phyloP scores from a whole-genome alignment of 2,797 vertebrate genomes.

The Holocentrus rufus region DNA sequence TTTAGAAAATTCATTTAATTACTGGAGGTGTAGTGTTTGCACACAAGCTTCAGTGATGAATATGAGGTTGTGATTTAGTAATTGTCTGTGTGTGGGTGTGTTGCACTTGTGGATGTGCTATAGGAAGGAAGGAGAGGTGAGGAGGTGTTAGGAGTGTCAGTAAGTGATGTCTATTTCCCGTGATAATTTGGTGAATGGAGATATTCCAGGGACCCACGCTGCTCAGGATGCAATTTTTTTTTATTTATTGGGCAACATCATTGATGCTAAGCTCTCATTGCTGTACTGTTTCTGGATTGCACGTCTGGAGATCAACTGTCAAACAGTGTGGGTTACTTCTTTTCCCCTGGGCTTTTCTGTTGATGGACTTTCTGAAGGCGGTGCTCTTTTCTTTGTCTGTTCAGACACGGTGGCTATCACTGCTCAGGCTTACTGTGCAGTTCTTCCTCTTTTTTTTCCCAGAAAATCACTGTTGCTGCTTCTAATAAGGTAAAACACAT shows the following conservation, averaged over 20 bases:
- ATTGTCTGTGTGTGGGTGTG: neutral
- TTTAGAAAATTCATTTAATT: neutral
- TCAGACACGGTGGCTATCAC: no score
- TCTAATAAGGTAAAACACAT: neutral
- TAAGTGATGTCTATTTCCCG: neutral
- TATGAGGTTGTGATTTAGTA: neutral
- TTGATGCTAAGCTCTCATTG: no score
- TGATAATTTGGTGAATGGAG: constrained; percentile 12
- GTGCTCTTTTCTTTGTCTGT: neutral
- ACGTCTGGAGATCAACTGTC: neutral
- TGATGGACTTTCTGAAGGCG: neutral
- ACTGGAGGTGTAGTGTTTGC: constrained; percentile 38
- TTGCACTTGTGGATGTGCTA: constrained; percentile 1
- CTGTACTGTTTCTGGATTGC: no score
- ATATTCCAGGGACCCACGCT: neutral
- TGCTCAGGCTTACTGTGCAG: neutral
- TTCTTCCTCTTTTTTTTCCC: neutral
- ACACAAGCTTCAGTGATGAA: constrained; percentile 35
- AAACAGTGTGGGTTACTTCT: no score
- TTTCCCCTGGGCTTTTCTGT: no score
- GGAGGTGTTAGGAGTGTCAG: constrained; percentile 8
- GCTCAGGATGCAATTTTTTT: constrained; percentile 7
- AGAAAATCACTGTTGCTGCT: neutral
- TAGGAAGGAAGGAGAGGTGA: constrained; percentile 26
- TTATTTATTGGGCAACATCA: no score